Conservation (phyloP, 2,888 invertebrate genomes). For the Selenia dentaria region DNA sequence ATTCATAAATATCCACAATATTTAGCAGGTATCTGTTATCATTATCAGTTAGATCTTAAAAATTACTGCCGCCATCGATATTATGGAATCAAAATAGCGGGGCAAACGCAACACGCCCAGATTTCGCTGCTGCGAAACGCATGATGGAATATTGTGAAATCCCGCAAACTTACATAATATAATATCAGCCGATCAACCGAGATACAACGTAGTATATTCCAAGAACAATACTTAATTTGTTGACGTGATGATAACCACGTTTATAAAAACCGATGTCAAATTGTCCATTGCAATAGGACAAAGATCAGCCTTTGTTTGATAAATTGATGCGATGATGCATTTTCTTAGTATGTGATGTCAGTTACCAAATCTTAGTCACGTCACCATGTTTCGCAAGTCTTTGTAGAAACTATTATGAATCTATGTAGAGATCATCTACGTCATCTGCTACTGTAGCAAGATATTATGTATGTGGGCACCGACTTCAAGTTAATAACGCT, state of each 20-base stretch:
- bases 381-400: slow-evolving; percentile 1
- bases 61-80: too few species aligned
- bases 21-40: too few species aligned
- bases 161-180: slow-evolving; percentile 24
- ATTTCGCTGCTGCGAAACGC: slow-evolving; percentile 9
- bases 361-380: slow-evolving; percentile 5
- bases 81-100: too few species aligned
- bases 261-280: slow-evolving; percentile 19
- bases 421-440: too few species aligned
- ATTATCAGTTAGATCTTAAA: too few species aligned
- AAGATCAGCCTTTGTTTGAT: slow-evolving; percentile 36
- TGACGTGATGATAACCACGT: slow-evolving; percentile 34
- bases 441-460: too few species aligned
- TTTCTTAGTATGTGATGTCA: slow-evolving; percentile 19
- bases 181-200: slow-evolving; percentile 16
- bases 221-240: slow-evolving; percentile 24
- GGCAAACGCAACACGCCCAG: neutral
- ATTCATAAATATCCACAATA: too few species aligned
- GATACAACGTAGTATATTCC: slow-evolving; percentile 22
- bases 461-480: too few species aligned
- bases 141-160: slow-evolving; percentile 28
- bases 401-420: neutral
- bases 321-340: slow-evolving; percentile 24
- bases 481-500: too few species aligned
- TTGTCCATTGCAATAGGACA: slow-evolving; percentile 24